Conservation (phyloP, 2,888 invertebrate species). For the Gibbula magus region DNA sequence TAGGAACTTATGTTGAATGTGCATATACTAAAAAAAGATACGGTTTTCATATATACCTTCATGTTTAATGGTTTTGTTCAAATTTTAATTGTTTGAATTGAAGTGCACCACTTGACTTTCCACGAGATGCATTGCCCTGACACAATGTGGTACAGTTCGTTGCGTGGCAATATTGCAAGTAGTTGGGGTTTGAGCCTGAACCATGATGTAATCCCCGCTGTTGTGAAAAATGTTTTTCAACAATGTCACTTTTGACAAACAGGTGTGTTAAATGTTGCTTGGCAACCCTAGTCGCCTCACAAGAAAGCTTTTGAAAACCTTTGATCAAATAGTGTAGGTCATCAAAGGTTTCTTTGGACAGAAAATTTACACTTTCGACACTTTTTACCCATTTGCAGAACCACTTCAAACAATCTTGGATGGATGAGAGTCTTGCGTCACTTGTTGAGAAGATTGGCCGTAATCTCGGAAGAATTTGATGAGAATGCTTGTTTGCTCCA, state of each 20-base stretch:
- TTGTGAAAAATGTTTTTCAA: too few relatives aligned
- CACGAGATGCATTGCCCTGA: too few relatives aligned
- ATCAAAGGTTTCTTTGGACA: neutral
- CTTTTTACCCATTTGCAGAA: neutral
- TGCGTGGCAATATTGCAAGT: too few relatives aligned
- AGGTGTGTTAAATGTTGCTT: too few relatives aligned
- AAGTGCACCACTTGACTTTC: neutral
- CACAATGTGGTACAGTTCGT: too few relatives aligned
- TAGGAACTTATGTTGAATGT: too few relatives aligned
- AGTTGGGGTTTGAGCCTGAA: too few relatives aligned
- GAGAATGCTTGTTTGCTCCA: neutral
- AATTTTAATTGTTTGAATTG: neutral
- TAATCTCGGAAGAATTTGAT: neutral
- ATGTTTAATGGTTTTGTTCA: neutral
- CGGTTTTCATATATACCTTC: neutral
- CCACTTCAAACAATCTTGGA: neutral
- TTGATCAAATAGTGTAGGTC: neutral
- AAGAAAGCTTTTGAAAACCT: neutral
- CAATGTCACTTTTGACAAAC: too few relatives aligned
- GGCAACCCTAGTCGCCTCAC: too few relatives aligned
- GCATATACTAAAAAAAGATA: neutral
- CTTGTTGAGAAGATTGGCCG: neutral
- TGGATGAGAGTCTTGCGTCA: neutral
- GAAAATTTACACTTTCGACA: neutral
- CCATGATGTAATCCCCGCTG: too few relatives aligned